Conservation (phyloP, 2,888 invertebrate species). For the Willowsia nigromaculata region DNA sequence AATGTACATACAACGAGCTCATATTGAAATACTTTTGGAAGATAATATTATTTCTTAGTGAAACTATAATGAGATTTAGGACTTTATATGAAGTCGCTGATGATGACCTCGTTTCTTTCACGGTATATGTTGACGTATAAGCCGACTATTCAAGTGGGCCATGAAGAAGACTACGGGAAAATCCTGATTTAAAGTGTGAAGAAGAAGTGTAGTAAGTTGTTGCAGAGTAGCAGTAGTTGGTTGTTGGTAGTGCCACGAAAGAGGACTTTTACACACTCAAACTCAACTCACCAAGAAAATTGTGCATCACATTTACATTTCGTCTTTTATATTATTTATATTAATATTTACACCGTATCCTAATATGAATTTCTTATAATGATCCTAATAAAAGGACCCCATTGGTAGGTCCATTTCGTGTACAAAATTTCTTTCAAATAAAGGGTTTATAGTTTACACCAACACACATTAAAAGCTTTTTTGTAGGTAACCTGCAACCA, state of each 20-base stretch:
- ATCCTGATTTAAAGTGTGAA: constrained; percentile 65
- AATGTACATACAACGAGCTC: background rate
- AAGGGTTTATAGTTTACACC: background rate
- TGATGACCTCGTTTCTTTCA: constrained; percentile 67
- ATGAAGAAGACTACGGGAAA: constrained; percentile 57
- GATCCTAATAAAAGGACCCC: background rate
- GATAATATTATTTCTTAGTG: constrained; percentile 37
- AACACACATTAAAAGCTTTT: background rate
- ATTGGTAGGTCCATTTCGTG: constrained; percentile 3
- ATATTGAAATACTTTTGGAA: constrained; percentile 37
- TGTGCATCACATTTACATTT: constrained; percentile 25
- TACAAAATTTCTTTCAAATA: background rate
- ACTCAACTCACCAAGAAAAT: background rate
- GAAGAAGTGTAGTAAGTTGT: constrained; percentile 14
- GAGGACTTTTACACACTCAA: background rate
- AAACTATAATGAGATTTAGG: constrained; percentile 55
- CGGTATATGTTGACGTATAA: constrained; percentile 50
- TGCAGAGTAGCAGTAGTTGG: background rate
- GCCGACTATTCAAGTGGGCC: constrained; percentile 64
- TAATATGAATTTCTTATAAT: background rate
- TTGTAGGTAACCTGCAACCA: background rate
- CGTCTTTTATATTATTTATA: background rate
- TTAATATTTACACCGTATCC: background rate
- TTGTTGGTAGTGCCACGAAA: background rate
- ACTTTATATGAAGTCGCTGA: constrained; percentile 59